Base-by-base conservation (phyloP, 2,113 vertebrate species). In the Grus americana region DNA sequence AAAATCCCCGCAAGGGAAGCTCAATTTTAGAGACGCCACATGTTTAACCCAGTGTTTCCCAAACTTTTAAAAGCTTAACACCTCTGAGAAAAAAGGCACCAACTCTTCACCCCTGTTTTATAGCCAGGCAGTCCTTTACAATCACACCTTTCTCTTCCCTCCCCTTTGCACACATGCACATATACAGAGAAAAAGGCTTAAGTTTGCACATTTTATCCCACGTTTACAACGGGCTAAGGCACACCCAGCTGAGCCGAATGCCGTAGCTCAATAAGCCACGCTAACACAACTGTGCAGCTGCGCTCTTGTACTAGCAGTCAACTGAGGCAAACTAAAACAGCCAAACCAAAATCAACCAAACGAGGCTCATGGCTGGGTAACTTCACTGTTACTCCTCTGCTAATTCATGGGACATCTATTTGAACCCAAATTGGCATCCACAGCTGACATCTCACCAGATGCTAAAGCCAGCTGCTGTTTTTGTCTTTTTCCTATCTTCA, bases 41-140 rank as follows among this genome's bases (percentile, higher is more conserved):
- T 92, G 93, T 95, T 92, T 95, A 96, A 95, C 89, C 74, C 87
- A 95, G 62, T 47, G 14, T 94, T 97, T 93, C 86, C 94, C 78
- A 93, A 96, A 93, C 76, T 92, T 95, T 94, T 91, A 93, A 96
- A 95, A 97, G 94, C 92, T 96, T 97, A 91, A 91, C 95, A 95
- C 92, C 94, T 93, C 91, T 66, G 46, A 93, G 91, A 82, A 96
- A 92, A 96, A 97, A 94, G 83, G 76, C 81, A 95, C 84, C 81
- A 95, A 76, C 90, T 91, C 92, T 90, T 97, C 95, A 87, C 80
- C 78, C 83, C 54, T 88, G 42, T 86, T 95, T 96, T 96, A 96
- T 50, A 88, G 96, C 90, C 88, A 96, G 58, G 32, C 82, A 68
- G 70, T 20, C 87, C 62, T 88, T 72, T 50, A 90, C 81, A 91